Evolutionary conservation across 1,140 invertebrate species (phyloP), one percentile per base, ranked within the genome.

Genomic region (Drosophila bifasciata): DNA sequence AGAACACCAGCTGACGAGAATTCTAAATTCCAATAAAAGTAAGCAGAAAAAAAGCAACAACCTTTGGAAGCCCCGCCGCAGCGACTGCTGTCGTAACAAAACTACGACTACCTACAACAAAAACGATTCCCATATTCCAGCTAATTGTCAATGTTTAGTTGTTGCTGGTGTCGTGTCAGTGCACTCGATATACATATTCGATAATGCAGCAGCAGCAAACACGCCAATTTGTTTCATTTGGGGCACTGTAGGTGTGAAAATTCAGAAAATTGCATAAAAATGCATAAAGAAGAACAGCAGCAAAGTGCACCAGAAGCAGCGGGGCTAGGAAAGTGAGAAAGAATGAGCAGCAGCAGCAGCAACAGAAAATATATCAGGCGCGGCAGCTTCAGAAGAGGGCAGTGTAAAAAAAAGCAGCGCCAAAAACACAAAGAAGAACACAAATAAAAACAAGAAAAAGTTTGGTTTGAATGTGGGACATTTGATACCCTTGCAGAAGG

Each of bases 141-240:
- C 79, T 84, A 84, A 83, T 84, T 83, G 64, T 84, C 71, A 83
- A 49, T 76, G 64, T 78, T 58, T 36, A 36, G 52, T 73, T 57
- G 64, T 76, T 64, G 59, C 62, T 70, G 58, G 51, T 60, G 59
- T 66, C 45, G 45, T 62, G 74, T 77, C 79, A 84, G 56, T 84
- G 79, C 79, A 84, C 79, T 84, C 79, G 53, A 70, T 46, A 58
- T 36, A 53, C 59, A 69, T 36, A 36, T 36, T 36, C 32, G 32
- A 36, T 36, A 36, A 36, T 13, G 32, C 11, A 36, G 32, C 32
- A 13, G 32, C 32, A 36, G 32, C 32, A 75, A 49, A 48, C 45
- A 40, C 36, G 16, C 44, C 23, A 23, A 49, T 43, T 60, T 50
- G 15, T 53, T 39, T 25, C 49, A 11, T 36, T 51, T 28, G 16